Percentiles rank a stretch among this genome's conserved stretches.
Conservation (phyloP, 53 echinoderm and acorn worm species). For the Luidia sarsii region DNA sequence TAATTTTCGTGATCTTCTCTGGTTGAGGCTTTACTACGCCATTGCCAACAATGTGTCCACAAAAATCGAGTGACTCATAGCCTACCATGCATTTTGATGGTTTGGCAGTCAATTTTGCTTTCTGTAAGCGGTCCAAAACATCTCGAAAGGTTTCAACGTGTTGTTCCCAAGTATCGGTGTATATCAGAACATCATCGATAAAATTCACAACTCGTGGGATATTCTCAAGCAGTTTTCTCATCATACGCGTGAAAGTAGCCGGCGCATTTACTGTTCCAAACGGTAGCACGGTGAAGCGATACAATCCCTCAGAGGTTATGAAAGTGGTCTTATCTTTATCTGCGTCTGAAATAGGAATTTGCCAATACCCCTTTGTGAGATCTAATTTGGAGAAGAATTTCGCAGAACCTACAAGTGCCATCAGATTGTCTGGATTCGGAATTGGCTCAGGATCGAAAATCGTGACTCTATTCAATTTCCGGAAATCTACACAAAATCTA, state of each 20-base stretch:
- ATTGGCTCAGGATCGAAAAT: slow-evolving; percentile 24
- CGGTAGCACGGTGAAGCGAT: slow-evolving; percentile 59
- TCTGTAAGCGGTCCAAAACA: slow-evolving; percentile 14
- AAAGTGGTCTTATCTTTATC: slow-evolving; percentile 50
- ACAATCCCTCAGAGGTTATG: slow-evolving; percentile 52
- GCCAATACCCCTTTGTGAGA: slow-evolving; percentile 21
- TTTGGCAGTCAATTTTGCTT: slow-evolving; percentile 34
- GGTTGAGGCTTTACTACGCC: not conserved
- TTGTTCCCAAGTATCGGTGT: slow-evolving; percentile 15
- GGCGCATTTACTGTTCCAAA: slow-evolving; percentile 63
- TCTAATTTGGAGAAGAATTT: slow-evolving; percentile 19
- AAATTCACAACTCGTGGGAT: slow-evolving; percentile 39
- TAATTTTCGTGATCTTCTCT: slow-evolving; percentile 16
- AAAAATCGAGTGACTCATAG: not conserved
- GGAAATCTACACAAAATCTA: slow-evolving; percentile 58
- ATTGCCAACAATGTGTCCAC: slow-evolving; percentile 39
- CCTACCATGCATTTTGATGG: slow-evolving; percentile 45
- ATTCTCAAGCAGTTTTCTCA: slow-evolving; percentile 50
- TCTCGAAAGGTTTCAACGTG: not conserved
- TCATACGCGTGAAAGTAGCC: slow-evolving; percentile 51
- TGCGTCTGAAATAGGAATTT: not conserved
- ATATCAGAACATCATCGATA: slow-evolving; percentile 67
- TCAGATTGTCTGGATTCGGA: slow-evolving; percentile 9
- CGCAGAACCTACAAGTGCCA: not conserved
- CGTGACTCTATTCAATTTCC: slow-evolving; percentile 43